Evolutionary conservation across 2,113 vertebrate genomes (phyloP), one percentile per base, ranked within the genome.

Genomic region (Chunga burmeisteri): DNA sequence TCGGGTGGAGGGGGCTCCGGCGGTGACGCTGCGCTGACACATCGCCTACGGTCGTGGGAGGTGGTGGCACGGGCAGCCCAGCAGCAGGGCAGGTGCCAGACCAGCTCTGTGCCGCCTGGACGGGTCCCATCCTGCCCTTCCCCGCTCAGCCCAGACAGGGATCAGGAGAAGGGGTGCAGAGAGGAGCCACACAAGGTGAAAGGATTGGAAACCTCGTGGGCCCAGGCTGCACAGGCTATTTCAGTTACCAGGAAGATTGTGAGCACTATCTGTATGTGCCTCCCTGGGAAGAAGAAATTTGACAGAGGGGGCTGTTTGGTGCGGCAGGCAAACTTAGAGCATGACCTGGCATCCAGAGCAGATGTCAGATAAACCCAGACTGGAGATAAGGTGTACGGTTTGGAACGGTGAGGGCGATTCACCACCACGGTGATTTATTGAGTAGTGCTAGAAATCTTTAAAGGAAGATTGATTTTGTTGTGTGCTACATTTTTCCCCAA

Each of bases 1-100:
- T 1, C 0, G 0, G 8, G 21, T 14, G 12, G 10, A 36, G 25
- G 29, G 5, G 10, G 1, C 3, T 25, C 6, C 26, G 3, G 1
- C 0, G 0, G 38, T 26, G 40, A 25, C 4, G 6, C 50, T 2
- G 0, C 2, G 7, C 19, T 58, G 32, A 22, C 29, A 11, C 1
- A 2, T 13, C 15, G 2, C 0, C 2, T 6, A 2, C 32, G 1
- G 2, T 27, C 3, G 1, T 1, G 3, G 20, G 44, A 74, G 30
- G 30, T 21, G 3, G 1, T 3, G 4, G 27, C 7, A 1, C 0
- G 7, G 44, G 29, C 52, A 47, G 47, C 7, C 32, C 27, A 19
- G 12, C 0, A 1, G 38, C 23, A 10, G 10, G 5, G 16, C 14
- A 38, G 56, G 32, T 7, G 20, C 15, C 2, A 5, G 9, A 2